Percentiles rank a stretch among this genome's conserved stretches.
Evolutionary conservation across 35 echinoderm and acorn worm species (phyloP).

Genomic region (Amphiura filiformis): DNA sequence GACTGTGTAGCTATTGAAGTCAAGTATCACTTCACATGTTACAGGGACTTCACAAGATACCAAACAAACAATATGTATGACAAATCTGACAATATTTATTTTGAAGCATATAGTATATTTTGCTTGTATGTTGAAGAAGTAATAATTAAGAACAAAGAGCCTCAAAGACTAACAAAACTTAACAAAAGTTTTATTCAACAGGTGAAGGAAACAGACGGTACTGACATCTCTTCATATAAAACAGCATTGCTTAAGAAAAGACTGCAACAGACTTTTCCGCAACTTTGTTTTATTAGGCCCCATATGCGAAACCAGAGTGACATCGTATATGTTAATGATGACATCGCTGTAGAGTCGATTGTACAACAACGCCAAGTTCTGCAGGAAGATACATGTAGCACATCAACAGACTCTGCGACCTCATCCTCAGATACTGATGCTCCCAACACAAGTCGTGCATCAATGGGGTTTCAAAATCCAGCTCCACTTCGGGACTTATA

Average conservation of each 20-base stretch:
- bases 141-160: neutral
- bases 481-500: slow-evolving; percentile 14
- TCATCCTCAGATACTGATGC: neutral
- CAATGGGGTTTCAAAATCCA: neutral
- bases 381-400: neutral
- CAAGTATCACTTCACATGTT: slow-evolving; percentile 39
- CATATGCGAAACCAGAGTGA: slow-evolving; percentile 18
- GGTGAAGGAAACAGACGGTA: neutral
- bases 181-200: neutral
- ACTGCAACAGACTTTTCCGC: neutral
- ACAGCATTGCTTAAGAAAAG: neutral
- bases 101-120: neutral
- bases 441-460: neutral
- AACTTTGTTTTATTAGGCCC: slow-evolving; percentile 13
- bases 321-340: slow-evolving; percentile 7
- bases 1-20: slow-evolving; percentile 51
- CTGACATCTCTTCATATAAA: neutral
- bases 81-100: neutral
- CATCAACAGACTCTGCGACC: neutral
- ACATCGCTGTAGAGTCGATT: neutral
- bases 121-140: neutral
- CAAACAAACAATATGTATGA: neutral
- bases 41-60: slow-evolving; percentile 32
- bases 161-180: neutral
- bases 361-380: neutral